phyloP scores from a whole-genome alignment of 2,797 vertebrate species.

The Malurus splendens region DNA sequence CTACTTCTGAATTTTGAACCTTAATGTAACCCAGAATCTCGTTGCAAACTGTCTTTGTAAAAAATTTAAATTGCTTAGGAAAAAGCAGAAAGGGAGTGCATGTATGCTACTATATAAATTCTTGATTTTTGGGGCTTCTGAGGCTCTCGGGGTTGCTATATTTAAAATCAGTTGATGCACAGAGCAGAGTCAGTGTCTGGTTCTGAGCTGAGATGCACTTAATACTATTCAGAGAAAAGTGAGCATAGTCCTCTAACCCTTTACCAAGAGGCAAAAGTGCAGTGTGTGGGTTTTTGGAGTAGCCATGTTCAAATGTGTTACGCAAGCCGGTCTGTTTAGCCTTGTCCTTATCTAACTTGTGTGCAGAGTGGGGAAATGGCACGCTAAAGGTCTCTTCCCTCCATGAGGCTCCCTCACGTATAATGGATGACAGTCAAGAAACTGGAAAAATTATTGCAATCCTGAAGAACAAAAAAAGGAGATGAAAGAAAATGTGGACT shows the following conservation, averaged over 20 bases:
- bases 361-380: neutral
- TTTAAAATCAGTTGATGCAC: neutral
- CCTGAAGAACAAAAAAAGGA: neutral
- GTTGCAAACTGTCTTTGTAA: neutral
- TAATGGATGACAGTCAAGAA: neutral
- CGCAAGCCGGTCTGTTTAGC: neutral
- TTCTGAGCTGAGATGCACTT: neutral
- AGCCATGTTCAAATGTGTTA: neutral
- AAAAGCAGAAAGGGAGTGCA: neutral
- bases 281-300: neutral
- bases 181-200: neutral
- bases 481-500: neutral
- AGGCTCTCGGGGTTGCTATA: neutral
- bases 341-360: neutral
- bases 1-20: neutral
- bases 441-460: neutral
- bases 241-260: neutral
- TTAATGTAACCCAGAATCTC: neutral
- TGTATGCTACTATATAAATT: accelerated
- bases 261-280: neutral
- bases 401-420: accelerated
- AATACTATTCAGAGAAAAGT: neutral
- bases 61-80: neutral
- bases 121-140: neutral
- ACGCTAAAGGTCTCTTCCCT: neutral